phyloP scores from a whole-genome alignment of 2,888 invertebrate species.

The Ormyrus rosae region DNA sequence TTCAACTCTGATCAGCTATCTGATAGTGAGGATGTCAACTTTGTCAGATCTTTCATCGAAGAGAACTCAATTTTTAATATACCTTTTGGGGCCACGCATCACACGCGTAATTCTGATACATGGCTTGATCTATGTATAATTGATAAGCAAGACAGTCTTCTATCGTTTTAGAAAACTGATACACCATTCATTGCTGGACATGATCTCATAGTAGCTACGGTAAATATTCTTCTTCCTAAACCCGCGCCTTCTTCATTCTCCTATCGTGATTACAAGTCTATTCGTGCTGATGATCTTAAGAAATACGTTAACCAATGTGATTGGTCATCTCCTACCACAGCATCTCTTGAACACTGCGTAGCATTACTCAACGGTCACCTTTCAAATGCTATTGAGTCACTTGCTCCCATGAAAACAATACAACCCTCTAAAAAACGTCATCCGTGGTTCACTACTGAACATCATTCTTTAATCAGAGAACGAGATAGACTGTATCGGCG shows the following conservation, averaged over 20 bases:
- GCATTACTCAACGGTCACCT: too few relatives aligned
- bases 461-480: background rate
- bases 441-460: background rate
- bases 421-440: background rate
- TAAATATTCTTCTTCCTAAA: too few relatives aligned
- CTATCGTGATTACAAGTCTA: too few relatives aligned
- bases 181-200: background rate
- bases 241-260: too few relatives aligned
- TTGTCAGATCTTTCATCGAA: background rate
- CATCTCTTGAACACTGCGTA: too few relatives aligned
- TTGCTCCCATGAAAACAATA: background rate
- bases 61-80: too few relatives aligned
- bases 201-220: background rate
- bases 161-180: background rate
- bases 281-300: too few relatives aligned
- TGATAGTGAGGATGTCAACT: background rate
- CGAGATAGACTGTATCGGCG: background rate
- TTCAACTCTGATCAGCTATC: background rate
- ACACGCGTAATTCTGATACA: background rate
- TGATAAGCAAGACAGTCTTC: background rate
- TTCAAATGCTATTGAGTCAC: too few relatives aligned
- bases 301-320: too few relatives aligned
- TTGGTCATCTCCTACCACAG: too few relatives aligned
- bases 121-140: background rate
- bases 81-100: too few relatives aligned